Evolutionary conservation across 1,140 invertebrate genomes (phyloP), one percentile per base, ranked within the genome.

Genomic region (Hydropsyche tenuis): DNA sequence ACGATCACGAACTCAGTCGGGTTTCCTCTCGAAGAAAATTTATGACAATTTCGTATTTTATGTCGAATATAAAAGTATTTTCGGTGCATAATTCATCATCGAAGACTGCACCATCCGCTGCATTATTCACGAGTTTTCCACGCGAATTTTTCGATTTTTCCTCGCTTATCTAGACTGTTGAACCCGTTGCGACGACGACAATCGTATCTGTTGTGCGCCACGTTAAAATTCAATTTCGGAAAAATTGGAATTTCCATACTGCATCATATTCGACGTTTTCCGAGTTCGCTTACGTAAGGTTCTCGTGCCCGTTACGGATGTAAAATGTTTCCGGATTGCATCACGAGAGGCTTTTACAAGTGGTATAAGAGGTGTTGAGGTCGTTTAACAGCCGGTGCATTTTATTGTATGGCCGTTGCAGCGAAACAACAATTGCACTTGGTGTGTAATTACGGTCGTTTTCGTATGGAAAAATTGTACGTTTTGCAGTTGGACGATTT

Each of bases 71-170:
- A 37, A 37, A 4, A 37, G 3, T 37, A 9, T 37, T 37, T 53
- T 53, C 20, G 48, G 14, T 20, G 48, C 48, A 20, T 6, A 20
- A 53, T 53, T 20, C 16, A 20, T 53, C 20, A 53, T 53, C 48
- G 48, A 53, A 53, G 20, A 18, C 14, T 53, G 48, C 48, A 53
- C 20, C 16, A 12, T 53, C 48, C 16, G 48, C 9, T 53, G 48
- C 48, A 53, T 53, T 53, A 53, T 53, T 53, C 48, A 53, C 48
- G 48, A 53, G 3, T 53, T 53, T 53, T 53, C 48, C 48, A 16
- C 14, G 48, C 16, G n/a, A 48, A 4, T 53, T 53, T 53, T 53
- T 16, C 48, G 48, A 20, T 20, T 18, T 53, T 53, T 48, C 16
- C 46, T 4, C 30, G 30, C 30, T 9, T 37, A 37, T 37, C 30